phyloP scores from a whole-genome alignment of 37 sponge, comb jelly and placozoan genomes.

The Chondrosia reniformis region DNA sequence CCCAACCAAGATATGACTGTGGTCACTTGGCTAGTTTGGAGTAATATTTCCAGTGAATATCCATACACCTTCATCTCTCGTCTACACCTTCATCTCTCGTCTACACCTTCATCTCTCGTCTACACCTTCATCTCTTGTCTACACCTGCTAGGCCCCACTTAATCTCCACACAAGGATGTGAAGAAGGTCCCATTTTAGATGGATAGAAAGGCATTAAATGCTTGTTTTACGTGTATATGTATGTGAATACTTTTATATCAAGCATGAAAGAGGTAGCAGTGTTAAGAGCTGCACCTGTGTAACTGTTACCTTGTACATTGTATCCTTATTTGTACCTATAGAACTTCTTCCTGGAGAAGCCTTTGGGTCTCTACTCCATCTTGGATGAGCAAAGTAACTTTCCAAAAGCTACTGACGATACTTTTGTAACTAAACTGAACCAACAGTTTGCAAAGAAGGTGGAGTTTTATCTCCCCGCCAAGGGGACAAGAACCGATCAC shows the following conservation, averaged over 20 bases:
- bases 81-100: too few relatives aligned
- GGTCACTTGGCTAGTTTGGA: too few relatives aligned
- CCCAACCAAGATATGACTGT: too few relatives aligned
- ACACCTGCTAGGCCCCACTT: too few relatives aligned
- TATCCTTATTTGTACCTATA: neutral
- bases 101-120: too few relatives aligned
- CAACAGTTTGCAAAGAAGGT: conserved; percentile 47
- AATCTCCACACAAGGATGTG: too few relatives aligned
- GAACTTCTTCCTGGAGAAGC: conserved; percentile 71
- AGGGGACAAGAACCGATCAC: conserved; percentile 40
- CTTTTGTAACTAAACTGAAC: conserved; percentile 57
- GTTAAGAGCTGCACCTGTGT: neutral
- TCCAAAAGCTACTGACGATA: conserved; percentile 65
- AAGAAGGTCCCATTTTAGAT: too few relatives aligned
- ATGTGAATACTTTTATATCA: neutral
- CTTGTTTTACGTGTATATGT: neutral
- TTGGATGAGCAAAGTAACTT: conserved; percentile 78
- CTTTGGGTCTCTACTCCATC: conserved; percentile 61
- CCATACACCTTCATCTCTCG: too few relatives aligned
- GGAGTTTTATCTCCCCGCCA: conserved; percentile 45
- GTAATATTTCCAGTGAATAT: too few relatives aligned
- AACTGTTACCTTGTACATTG: neutral
- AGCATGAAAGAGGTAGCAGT: neutral
- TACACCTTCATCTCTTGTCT: too few relatives aligned
- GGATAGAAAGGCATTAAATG: too few relatives aligned